Percentiles rank a stretch among this genome's conserved stretches.
These are phyloP conservation scores for Chondrilla cf. caribensis DNA, from an alignment of 37 sponge, comb jelly and placozoan genomes.

Conservation along the genomic window DNA sequence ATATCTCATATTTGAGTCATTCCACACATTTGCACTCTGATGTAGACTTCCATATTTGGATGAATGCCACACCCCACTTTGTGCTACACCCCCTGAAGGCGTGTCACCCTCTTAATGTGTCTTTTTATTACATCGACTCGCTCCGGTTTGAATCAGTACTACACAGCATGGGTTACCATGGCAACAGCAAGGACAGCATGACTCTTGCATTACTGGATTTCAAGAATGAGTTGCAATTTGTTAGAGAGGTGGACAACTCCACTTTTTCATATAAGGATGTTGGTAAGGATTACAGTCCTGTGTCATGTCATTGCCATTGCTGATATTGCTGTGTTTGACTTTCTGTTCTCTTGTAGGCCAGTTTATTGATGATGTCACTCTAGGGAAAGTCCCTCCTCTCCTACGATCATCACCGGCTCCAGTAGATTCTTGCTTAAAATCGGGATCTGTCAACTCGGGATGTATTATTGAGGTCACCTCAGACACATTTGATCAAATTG, in stretches of 20 bases:
- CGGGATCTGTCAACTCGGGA: not conserved
- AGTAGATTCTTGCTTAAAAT: not conserved
- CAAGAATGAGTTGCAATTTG: not conserved
- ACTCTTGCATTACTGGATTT: not conserved
- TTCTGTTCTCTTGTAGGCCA: not conserved
- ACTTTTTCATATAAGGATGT: not conserved
- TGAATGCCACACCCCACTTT: not conserved
- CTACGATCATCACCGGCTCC: not conserved
- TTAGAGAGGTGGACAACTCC: not conserved
- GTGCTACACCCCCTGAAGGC: not conserved
- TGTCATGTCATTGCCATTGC: not conserved
- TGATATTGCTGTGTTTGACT: not conserved
- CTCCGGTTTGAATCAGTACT: not conserved
- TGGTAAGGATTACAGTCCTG: not conserved
- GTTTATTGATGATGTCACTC: slow-evolving; percentile 1
- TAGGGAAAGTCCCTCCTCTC: slow-evolving; percentile 5
- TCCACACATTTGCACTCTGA: not conserved
- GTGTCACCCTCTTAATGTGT: not conserved
- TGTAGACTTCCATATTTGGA: not conserved
- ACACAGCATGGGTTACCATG: slow-evolving; percentile 8
- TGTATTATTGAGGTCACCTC: slow-evolving; percentile 17
- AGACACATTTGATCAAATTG: slow-evolving; percentile 2
- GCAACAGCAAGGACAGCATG: not conserved
- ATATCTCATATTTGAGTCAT: not conserved
- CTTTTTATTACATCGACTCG: slow-evolving; percentile 3